Percentiles rank a stretch among this genome's conserved stretches.
Conservation (phyloP, 2,888 invertebrate species). For the Cryptocheilus praepositus region DNA sequence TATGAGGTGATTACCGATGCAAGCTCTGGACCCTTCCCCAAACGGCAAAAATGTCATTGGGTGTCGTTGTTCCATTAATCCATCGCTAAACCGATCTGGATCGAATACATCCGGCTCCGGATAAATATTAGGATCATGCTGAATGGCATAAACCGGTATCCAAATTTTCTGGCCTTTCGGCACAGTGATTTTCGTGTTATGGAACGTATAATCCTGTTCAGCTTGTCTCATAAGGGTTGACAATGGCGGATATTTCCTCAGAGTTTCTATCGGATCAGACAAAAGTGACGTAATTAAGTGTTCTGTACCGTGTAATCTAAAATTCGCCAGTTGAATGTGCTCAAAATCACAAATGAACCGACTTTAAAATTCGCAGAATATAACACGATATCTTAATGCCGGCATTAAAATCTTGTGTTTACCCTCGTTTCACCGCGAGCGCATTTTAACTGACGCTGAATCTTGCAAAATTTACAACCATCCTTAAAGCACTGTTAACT, state of each 20-base stretch:
- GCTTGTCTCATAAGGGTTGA: constrained; percentile 65
- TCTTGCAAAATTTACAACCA: no score
- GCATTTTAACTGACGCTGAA: no score
- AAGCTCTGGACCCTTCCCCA: constrained; percentile 68
- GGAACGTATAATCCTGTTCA: constrained; percentile 55
- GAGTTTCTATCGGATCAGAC: constrained; percentile 67
- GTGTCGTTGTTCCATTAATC: constrained; percentile 42
- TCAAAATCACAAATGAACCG: no score
- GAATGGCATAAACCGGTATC: constrained; percentile 55
- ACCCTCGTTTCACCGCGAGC: no score
- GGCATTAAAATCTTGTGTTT: no score
- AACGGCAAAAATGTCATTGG: constrained; percentile 60
- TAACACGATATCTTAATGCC: background rate
- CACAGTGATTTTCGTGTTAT: constrained; percentile 53
- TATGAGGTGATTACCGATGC: constrained; percentile 59
- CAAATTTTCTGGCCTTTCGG: constrained; percentile 39
- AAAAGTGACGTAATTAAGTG: no score
- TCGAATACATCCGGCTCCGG: constrained; percentile 63
- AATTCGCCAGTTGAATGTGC: no score
- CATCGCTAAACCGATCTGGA: constrained; percentile 62
- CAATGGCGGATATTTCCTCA: constrained; percentile 74
- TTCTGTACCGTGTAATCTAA: no score
- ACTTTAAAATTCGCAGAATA: no score
- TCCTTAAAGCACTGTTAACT: no score
- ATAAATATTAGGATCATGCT: constrained; percentile 55